Percentiles rank a stretch among this genome's conserved stretches.
phyloP scores from a whole-genome alignment of 2,113 vertebrate species.

The Syngnathus scovelli region DNA sequence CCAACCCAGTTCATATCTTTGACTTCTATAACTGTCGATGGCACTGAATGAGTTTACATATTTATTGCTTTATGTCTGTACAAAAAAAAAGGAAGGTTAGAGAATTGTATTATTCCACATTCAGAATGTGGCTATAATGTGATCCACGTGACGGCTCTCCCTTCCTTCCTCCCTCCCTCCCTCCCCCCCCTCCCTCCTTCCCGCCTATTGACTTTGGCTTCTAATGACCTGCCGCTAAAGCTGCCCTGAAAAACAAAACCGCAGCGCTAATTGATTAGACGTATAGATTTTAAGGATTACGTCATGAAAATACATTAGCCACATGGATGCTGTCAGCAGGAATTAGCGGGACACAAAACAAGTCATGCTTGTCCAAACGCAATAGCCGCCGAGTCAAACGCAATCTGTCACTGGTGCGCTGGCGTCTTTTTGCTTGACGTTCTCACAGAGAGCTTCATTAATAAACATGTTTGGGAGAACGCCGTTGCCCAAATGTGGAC shows the following conservation, averaged over 20 bases:
- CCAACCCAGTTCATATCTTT: too few species aligned
- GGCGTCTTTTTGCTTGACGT: not conserved
- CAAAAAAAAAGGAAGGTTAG: not conserved
- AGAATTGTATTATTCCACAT: not conserved
- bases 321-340: slow-evolving; percentile 29
- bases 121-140: not conserved
- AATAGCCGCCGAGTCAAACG: not conserved
- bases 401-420: not conserved
- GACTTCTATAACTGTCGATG: too few species aligned
- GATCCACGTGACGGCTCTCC: not conserved
- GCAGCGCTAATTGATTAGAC: slow-evolving; percentile 17
- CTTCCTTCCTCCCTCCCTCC: too few species aligned
- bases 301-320: slow-evolving; percentile 25
- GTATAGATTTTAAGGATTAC: slow-evolving; percentile 38
- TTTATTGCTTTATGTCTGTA: too few species aligned
- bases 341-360: slow-evolving; percentile 8
- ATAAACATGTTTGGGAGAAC: not conserved
- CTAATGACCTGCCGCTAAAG: slow-evolving; percentile 24
- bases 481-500: not conserved
- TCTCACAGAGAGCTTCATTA: not conserved
- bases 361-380: slow-evolving; percentile 4
- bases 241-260: slow-evolving; percentile 11
- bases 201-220: slow-evolving; percentile 17
- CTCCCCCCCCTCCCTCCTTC: not conserved
- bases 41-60: too few species aligned